These are phyloP conservation scores for Gasteruption jaculator DNA, from an alignment of 2,888 invertebrate genomes.

Conservation along the genomic window DNA sequence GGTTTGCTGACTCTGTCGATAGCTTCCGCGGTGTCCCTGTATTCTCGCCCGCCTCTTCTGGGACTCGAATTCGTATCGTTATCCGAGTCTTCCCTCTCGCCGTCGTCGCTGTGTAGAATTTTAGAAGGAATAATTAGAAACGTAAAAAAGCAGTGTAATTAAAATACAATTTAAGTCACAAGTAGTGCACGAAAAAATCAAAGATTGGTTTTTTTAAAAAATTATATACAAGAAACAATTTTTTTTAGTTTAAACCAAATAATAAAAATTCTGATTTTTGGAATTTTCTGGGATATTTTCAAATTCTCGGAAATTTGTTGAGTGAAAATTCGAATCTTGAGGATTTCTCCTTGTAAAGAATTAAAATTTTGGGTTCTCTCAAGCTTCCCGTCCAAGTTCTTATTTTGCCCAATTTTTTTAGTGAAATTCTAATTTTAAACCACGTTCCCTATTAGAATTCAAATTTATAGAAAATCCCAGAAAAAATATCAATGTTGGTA, in stretches of 20 bases:
- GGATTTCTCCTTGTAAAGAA: too few relatives aligned
- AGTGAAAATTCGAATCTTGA: too few relatives aligned
- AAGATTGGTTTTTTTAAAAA: not conserved
- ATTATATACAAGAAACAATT: conserved; percentile 1
- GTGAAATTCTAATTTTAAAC: too few relatives aligned
- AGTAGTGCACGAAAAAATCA: not conserved
- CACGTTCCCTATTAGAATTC: not conserved
- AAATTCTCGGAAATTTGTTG: too few relatives aligned
- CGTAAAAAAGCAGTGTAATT: conserved; percentile 1
- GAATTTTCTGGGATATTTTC: too few relatives aligned
- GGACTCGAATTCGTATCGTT: conserved; percentile 57
- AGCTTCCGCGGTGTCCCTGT: conserved; percentile 53
- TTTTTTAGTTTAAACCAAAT: not conserved
- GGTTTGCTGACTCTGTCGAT: conserved; percentile 38
- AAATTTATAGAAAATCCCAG: not conserved
- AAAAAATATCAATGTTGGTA: not conserved
- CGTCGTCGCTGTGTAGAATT: conserved; percentile 59
- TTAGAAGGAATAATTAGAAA: conserved; percentile 8
- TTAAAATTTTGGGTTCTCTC: too few relatives aligned
- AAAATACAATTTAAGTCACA: not conserved
- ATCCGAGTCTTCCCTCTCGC: conserved; percentile 66
- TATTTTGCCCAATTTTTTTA: too few relatives aligned
- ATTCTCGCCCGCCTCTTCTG: conserved; percentile 54
- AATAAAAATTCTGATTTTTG: not conserved
- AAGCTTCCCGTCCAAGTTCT: too few relatives aligned